A percentile compares a stretch with the other conserved stretches of the same genome.
phyloP scores from a whole-genome alignment of 2,797 vertebrate species.

The Parotocinclus haroldoi region DNA sequence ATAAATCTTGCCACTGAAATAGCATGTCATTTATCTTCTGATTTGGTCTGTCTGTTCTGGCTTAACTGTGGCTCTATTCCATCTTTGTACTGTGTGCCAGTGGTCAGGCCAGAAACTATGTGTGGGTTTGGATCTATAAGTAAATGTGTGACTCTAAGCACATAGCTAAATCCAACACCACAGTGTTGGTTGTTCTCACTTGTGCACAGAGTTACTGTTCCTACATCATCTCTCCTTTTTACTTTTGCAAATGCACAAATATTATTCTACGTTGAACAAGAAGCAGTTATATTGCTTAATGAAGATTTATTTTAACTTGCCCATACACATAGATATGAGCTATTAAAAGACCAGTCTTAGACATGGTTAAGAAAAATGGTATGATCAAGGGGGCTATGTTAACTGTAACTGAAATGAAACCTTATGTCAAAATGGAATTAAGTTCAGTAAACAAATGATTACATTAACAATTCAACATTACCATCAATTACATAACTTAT shows the following conservation, averaged over 20 bases:
- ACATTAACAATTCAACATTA: too few species aligned
- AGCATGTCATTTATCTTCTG: constrained; percentile 76
- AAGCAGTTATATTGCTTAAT: too few species aligned
- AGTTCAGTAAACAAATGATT: too few species aligned
- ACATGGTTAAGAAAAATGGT: too few species aligned
- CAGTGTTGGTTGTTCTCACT: not conserved
- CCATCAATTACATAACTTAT: too few species aligned
- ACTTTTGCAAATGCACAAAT: constrained; percentile 29
- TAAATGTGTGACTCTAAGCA: constrained; percentile 8
- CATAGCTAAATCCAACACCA: constrained; percentile 25
- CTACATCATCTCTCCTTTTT: constrained; percentile 27
- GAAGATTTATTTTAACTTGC: too few species aligned
- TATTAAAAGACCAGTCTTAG: too few species aligned
- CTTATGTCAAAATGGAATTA: too few species aligned
- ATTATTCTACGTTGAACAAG: too few species aligned
- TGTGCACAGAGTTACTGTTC: not conserved
- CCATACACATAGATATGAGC: too few species aligned
- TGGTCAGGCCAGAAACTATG: constrained; percentile 14
- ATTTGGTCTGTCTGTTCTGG: constrained; percentile 74
- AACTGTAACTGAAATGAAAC: too few species aligned
- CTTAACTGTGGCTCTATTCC: constrained; percentile 50
- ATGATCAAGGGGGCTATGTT: too few species aligned
- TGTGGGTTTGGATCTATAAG: constrained; percentile 14
- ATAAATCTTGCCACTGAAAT: constrained; percentile 79
- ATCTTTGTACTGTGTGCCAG: constrained; percentile 38